Conservation (phyloP, 35 echinoderm and acorn worm species). For the Stichopus chloronotus region DNA sequence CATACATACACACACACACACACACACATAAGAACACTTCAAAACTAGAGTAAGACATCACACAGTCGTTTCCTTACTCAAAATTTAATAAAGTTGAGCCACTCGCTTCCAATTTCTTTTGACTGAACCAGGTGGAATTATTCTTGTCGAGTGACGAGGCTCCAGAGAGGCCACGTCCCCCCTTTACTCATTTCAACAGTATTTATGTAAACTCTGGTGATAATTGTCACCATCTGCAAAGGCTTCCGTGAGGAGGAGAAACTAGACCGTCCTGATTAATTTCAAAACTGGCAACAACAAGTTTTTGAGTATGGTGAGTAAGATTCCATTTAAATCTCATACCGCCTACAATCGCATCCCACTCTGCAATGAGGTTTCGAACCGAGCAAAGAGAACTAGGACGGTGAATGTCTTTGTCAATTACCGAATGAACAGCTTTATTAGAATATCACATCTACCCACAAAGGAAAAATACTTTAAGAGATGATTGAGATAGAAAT, state of each 20-base stretch:
- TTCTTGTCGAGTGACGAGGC: constrained; percentile 31
- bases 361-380: not conserved
- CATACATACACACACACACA: no score
- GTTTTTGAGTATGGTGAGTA: not conserved
- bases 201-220: constrained; percentile 5
- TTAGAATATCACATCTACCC: not conserved
- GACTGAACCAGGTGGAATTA: constrained; percentile 26
- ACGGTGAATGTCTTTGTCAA: not conserved
- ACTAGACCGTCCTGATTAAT: constrained; percentile 5
- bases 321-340: not conserved
- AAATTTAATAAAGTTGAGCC: constrained; percentile 5
- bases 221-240: not conserved
- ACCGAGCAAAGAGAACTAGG: not conserved
- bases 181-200: constrained; percentile 15
- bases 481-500: not conserved
- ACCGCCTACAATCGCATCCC: not conserved
- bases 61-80: not conserved
- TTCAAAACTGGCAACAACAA: constrained; percentile 19
- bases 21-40: no score
- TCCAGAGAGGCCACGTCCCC: constrained; percentile 10
- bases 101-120: not conserved
- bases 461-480: not conserved
- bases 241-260: not conserved
- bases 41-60: no score
- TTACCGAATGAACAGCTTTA: not conserved